phyloP scores from a whole-genome alignment of 1,140 invertebrate genomes.

The Amphibalanus amphitrite region DNA sequence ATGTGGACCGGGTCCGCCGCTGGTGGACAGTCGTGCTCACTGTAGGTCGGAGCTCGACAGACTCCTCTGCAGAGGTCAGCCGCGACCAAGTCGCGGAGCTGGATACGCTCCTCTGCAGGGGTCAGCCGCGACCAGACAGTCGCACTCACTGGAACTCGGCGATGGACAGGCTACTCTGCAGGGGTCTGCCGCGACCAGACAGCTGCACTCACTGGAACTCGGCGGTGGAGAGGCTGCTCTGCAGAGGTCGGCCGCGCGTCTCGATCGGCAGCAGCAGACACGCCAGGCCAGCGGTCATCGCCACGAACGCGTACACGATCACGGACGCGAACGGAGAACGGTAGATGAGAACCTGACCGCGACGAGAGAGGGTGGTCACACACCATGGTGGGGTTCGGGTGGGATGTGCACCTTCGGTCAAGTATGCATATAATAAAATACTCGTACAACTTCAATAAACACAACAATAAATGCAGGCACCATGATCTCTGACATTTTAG shows the following conservation, averaged over 20 bases:
- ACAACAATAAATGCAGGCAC: neutral
- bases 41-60: no score
- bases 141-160: no score
- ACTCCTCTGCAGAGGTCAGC: no score
- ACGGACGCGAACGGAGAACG: conserved; percentile 51
- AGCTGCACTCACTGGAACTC: no score
- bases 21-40: no score
- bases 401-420: neutral
- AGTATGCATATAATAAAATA: neutral
- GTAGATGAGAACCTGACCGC: conserved; percentile 42
- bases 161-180: no score
- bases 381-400: neutral
- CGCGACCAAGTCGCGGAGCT: no score
- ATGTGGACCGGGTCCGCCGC: no score
- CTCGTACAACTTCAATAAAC: neutral
- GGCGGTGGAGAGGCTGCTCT: no score
- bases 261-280: conserved; percentile 61
- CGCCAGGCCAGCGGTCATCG: conserved; percentile 49
- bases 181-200: no score
- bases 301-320: conserved; percentile 50
- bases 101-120: no score
- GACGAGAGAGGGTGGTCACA: conserved; percentile 4
- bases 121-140: no score
- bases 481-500: neutral
- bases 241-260: conserved; percentile 49